Evolutionary conservation across 2,113 vertebrate genomes (phyloP).

Genomic region (Prunella fulvescens): DNA sequence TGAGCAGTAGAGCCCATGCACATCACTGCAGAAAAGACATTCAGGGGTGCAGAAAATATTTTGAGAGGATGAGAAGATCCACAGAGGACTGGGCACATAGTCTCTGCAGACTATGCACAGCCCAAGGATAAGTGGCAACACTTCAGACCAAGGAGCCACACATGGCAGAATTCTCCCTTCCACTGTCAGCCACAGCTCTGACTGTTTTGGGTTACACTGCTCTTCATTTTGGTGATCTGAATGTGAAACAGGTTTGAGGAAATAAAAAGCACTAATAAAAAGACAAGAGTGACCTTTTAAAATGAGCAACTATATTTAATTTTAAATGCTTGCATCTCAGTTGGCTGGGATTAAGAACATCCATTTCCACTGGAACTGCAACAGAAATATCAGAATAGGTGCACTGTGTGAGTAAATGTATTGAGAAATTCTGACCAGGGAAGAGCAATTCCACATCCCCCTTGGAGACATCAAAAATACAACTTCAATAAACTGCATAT

Average conservation of each 20-base stretch:
- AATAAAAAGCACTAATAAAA: background rate
- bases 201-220: background rate
- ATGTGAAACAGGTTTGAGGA: background rate
- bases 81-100: background rate
- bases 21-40: background rate
- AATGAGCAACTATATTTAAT: background rate
- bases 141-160: background rate
- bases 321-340: background rate
- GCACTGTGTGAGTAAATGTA: background rate
- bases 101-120: background rate
- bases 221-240: background rate
- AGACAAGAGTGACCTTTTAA: background rate
- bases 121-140: background rate
- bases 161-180: background rate
- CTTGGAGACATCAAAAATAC: background rate
- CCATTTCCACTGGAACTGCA: background rate
- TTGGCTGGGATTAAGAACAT: background rate
- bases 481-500: background rate
- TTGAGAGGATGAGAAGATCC: background rate
- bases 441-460: background rate
- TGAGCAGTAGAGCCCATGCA: rapidly evolving
- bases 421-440: background rate
- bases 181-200: background rate
- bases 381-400: background rate
- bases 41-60: background rate